Percentiles rank a stretch among this genome's conserved stretches.
These are phyloP conservation scores for Corythornis leucogaster DNA, from an alignment of 2,797 vertebrate species.

Conservation along the genomic window DNA sequence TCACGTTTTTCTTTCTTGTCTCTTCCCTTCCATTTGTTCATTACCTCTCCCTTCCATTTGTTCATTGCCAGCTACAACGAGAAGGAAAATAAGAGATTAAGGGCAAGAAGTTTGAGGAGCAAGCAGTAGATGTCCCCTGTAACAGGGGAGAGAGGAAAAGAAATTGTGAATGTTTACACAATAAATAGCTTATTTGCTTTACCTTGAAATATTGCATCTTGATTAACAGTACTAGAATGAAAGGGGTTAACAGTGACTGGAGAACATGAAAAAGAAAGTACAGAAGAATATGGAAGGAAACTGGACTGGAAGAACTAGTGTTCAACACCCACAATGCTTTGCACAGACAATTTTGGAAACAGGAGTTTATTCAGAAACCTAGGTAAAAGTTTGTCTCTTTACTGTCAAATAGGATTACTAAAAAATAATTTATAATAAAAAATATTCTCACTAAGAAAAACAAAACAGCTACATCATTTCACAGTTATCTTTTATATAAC, in stretches of 20 bases:
- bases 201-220: not conserved
- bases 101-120: not conserved
- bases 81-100: not conserved
- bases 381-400: not conserved
- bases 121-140: not conserved
- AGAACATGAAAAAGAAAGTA: not conserved
- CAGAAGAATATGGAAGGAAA: not conserved
- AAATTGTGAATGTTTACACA: not conserved
- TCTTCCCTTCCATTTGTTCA: not conserved
- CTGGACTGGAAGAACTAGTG: fast-evolving
- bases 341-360: not conserved
- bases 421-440: not conserved
- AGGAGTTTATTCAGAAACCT: not conserved
- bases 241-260: not conserved
- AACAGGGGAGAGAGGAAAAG: not conserved
- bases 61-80: not conserved
- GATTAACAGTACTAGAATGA: not conserved
- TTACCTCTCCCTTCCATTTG: no score
- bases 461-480: not conserved
- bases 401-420: not conserved
- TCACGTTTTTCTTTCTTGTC: not conserved
- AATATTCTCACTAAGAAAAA: not conserved
- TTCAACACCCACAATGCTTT: not conserved
- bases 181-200: not conserved
- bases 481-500: not conserved